Base-by-base conservation (phyloP, 2,113 vertebrate genomes). In the Macrotus californicus region DNA sequence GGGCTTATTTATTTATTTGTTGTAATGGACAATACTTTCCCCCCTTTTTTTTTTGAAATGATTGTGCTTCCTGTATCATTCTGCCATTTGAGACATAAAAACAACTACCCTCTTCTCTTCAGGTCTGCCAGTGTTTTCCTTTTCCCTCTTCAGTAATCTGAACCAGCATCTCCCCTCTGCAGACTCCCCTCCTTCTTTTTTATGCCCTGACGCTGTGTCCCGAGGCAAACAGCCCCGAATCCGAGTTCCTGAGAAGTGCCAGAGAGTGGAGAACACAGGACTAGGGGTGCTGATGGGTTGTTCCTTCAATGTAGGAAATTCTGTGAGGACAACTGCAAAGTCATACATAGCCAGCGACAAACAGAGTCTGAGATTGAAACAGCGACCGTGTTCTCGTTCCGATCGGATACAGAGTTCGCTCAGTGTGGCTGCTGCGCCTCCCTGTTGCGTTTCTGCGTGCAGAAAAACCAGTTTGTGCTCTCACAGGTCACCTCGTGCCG, bases 301-400 rank as follows among this genome's bases (percentile, higher is more conserved):
- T 76, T 95, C 90, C 21, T 36, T 84, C 86, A 91, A 69, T 95
- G 34, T 70, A 59, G 48, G 31, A 88, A 67, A 52, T 85, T 96
- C n/a, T 69, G 18, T 59, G 85, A 77, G 54, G 93, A 24, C 21
- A 95, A 48, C n/a, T 84, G 76, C 10, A n/a, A 77, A n/a, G 22
- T 77, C n/a, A 15, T 11, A 72, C n/a, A 15, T 11, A 72, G n/a
- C 6, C 19, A 64, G 41, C 64, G 73, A 39, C 6, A 76, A 67
- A 31, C 7, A 26, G 7, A 3, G 15, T 79, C 79, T 61, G 77
- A 92, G 89, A 76, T 7, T 36, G 91, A 79, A 72, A 15, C 69
- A 46, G 3, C 52, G 13, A 31, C 7, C 15, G 18, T 43, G 41
- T 83, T 89, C 87, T 82, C 22, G 18, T 76, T 83, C 19, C 76